These are phyloP conservation scores for Cynaeus angustus DNA, from an alignment of 2,888 invertebrate genomes.

Conservation along the genomic window DNA sequence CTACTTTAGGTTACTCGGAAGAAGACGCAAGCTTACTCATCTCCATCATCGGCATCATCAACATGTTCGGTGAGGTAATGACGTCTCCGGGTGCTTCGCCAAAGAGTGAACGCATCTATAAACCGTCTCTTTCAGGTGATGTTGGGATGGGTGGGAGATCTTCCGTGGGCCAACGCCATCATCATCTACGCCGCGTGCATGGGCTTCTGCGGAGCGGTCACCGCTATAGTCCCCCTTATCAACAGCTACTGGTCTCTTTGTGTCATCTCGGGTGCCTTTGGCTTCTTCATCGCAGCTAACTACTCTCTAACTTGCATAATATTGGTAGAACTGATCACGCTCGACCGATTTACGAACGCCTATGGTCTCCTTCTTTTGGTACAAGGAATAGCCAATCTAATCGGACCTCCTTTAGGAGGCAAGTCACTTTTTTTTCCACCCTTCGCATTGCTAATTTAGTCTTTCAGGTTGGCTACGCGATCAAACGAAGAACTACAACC, in stretches of 20 bases:
- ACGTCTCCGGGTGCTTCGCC: conserved; percentile 57
- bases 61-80: conserved; percentile 88
- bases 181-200: conserved; percentile 89
- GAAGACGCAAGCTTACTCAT: conserved; percentile 87
- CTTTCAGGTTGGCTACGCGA: conserved; percentile 87
- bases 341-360: conserved; percentile 93
- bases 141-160: conserved; percentile 92
- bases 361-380: conserved; percentile 91
- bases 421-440: conserved; percentile 55
- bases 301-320: conserved; percentile 94
- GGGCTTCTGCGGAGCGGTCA: conserved; percentile 80
- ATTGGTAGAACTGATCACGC: conserved; percentile 90
- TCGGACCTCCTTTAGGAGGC: conserved; percentile 95
- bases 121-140: conserved; percentile 76
- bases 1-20: conserved; percentile 80
- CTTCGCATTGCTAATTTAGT: neutral
- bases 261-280: conserved; percentile 84
- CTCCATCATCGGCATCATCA: conserved; percentile 89
- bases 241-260: conserved; percentile 76
- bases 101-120: no score
- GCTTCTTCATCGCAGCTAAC: conserved; percentile 93
- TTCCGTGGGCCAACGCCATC: conserved; percentile 83
- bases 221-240: conserved; percentile 79
- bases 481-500: conserved; percentile 83
- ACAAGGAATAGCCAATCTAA: conserved; percentile 91